These are phyloP conservation scores for Cryptotermes secundus DNA, from an alignment of 1,140 invertebrate species.

Conservation along the genomic window DNA sequence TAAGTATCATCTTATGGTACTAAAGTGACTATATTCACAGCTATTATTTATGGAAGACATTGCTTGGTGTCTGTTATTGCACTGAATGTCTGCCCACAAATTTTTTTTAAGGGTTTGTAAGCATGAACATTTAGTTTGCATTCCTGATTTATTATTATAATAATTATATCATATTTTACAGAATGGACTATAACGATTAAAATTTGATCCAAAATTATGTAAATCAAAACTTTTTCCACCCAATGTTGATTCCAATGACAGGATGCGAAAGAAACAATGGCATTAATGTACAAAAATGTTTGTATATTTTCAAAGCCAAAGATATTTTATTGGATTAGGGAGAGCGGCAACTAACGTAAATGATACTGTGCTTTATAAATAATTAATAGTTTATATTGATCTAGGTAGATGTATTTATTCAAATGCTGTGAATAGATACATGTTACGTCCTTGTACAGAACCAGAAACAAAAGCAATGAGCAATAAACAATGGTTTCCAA, in stretches of 20 bases:
- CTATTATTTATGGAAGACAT: too few species aligned
- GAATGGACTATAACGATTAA: background rate
- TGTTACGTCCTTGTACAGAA: conserved; percentile 36
- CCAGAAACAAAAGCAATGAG: conserved; percentile 34
- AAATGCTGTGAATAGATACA: conserved; percentile 36
- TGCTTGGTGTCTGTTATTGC: too few species aligned
- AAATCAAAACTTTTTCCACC: background rate
- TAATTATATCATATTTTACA: background rate
- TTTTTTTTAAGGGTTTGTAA: background rate
- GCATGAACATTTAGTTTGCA: background rate
- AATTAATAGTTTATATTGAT: conserved; percentile 36
- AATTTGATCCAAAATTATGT: background rate
- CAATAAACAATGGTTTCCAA: conserved; percentile 38
- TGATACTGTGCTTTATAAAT: conserved; percentile 36
- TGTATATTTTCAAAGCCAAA: conserved; percentile 40
- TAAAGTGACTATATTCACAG: too few species aligned
- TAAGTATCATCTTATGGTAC: too few species aligned
- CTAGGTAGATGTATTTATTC: conserved; percentile 37
- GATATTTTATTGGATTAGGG: conserved; percentile 38
- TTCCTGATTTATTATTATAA: background rate
- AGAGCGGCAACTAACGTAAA: conserved; percentile 35
- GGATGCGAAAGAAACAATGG: conserved; percentile 33
- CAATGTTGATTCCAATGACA: conserved; percentile 11
- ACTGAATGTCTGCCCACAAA: too few species aligned
- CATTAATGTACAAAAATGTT: conserved; percentile 38